These are phyloP conservation scores for Rallus crepitans DNA, from an alignment of 2,797 vertebrate genomes.

Conservation along the genomic window DNA sequence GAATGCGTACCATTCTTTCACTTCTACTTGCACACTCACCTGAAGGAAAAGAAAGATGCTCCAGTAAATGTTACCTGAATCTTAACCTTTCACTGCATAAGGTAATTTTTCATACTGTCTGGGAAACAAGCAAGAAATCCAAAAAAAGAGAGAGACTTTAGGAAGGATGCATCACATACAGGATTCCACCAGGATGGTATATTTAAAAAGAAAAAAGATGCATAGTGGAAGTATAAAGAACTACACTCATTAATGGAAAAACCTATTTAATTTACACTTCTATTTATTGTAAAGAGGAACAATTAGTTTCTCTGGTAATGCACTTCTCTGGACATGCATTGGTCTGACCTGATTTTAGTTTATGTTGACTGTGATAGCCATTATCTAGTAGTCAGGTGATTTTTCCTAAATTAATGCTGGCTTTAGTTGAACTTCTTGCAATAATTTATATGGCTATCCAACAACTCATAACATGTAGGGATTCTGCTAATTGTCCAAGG, in stretches of 20 bases:
- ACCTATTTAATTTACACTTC: too few species aligned
- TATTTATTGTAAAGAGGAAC: too few species aligned
- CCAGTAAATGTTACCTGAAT: not conserved
- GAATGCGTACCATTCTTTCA: not conserved
- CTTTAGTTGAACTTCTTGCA: not conserved
- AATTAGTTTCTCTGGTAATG: not conserved
- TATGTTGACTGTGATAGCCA: not conserved
- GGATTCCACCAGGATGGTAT: too few species aligned
- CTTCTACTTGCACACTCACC: not conserved
- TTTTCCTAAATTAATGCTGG: not conserved
- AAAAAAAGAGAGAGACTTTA: not conserved
- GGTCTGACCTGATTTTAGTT: not conserved
- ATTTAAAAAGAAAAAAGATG: not conserved
- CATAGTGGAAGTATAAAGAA: not conserved
- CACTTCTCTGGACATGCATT: not conserved
- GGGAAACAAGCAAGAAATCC: not conserved
- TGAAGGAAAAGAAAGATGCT: not conserved
- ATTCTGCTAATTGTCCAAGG: not conserved
- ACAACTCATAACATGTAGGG: not conserved
- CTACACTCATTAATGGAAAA: not conserved
- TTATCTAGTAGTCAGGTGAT: not conserved
- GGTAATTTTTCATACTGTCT: not conserved
- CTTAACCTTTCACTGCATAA: not conserved
- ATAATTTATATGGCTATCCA: not conserved
- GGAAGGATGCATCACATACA: not conserved